These are phyloP conservation scores for Cyprinus carpio DNA, from an alignment of 2,113 vertebrate genomes.

Conservation along the genomic window DNA sequence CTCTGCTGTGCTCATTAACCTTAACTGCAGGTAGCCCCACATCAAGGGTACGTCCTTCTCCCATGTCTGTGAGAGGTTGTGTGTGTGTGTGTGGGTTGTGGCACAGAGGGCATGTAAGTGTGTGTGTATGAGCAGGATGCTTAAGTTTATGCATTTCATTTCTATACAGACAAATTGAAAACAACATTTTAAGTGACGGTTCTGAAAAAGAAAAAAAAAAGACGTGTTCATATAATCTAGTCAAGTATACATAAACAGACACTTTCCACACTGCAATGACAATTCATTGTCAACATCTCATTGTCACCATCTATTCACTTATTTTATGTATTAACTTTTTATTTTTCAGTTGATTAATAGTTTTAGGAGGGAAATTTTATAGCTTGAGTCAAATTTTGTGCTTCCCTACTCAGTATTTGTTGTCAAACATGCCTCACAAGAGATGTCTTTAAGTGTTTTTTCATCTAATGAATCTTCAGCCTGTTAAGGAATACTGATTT, in stretches of 20 bases:
- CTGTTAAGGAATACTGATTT: background rate
- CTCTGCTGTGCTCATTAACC: slow-evolving; percentile 38
- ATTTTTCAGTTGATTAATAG: background rate
- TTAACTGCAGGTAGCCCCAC: slow-evolving; percentile 39
- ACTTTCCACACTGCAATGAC: background rate
- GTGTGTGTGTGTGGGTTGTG: background rate
- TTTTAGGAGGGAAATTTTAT: background rate
- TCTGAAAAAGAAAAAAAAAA: background rate
- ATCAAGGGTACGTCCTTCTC: slow-evolving; percentile 30
- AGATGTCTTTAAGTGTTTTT: background rate
- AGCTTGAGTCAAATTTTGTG: background rate
- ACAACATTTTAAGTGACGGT: background rate
- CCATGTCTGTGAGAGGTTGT: background rate
- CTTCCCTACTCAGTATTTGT: background rate
- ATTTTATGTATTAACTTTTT: background rate
- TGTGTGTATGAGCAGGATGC: background rate
- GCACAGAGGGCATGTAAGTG: background rate
- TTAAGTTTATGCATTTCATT: background rate
- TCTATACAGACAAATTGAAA: background rate
- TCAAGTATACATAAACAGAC: too few species aligned
- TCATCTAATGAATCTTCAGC: background rate
- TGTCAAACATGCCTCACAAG: background rate
- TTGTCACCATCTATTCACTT: background rate
- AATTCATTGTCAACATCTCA: background rate
- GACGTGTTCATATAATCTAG: background rate